These are phyloP conservation scores for Hypselothyrea guttata DNA, from an alignment of 2,888 invertebrate genomes.

Conservation along the genomic window DNA sequence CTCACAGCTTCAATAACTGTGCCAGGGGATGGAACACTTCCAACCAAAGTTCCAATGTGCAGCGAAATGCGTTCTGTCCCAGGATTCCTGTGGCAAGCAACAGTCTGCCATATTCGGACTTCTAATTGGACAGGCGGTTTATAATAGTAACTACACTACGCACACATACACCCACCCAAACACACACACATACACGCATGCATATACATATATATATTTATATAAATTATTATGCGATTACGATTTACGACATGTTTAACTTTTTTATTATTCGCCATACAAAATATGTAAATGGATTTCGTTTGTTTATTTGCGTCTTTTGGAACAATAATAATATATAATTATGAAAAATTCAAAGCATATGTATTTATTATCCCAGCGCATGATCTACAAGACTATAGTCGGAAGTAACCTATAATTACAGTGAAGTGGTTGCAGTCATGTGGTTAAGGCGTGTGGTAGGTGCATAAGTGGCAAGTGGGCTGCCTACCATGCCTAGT, in stretches of 20 bases:
- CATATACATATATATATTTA: not conserved
- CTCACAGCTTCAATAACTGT: constrained; percentile 89
- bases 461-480: too few relatives aligned
- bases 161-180: too few relatives aligned
- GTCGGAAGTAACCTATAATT: too few relatives aligned
- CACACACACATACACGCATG: not conserved
- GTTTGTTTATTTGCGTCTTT: constrained; percentile 59
- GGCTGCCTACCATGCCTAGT: too few relatives aligned
- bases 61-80: constrained; percentile 9
- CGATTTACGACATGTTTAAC: constrained; percentile 45
- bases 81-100: constrained; percentile 19
- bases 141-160: too few relatives aligned
- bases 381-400: too few relatives aligned
- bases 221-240: constrained; percentile 16
- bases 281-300: constrained; percentile 28
- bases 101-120: constrained; percentile 72
- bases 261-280: constrained; percentile 10
- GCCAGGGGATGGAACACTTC: constrained; percentile 88
- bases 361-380: too few relatives aligned
- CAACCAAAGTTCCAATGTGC: constrained; percentile 5
- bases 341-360: constrained; percentile 25
- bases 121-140: constrained; percentile 36
- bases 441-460: too few relatives aligned
- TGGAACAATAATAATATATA: constrained; percentile 35
- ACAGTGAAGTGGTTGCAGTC: too few relatives aligned